A percentile compares a stretch with the other conserved stretches of the same genome.
These are phyloP conservation scores for Grammomys dolichurus DNA, from an alignment of 2,113 vertebrate species.

Conservation along the genomic window DNA sequence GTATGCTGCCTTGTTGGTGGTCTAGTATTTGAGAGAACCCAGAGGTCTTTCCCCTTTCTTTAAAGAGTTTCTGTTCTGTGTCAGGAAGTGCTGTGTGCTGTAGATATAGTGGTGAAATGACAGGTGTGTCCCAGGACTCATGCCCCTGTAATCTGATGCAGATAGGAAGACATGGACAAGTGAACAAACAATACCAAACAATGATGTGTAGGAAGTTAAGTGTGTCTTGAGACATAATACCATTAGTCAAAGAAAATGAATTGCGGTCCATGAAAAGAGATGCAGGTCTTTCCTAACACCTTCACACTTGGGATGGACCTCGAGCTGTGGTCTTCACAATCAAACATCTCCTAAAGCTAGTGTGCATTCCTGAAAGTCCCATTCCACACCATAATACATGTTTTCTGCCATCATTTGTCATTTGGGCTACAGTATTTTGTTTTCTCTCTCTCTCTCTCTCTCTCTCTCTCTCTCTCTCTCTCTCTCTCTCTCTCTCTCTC, in stretches of 20 bases:
- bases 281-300: neutral
- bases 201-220: neutral
- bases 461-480: no score
- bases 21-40: no score
- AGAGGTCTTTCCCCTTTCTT: neutral
- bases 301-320: neutral
- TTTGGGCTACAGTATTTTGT: neutral
- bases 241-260: neutral
- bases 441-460: no score
- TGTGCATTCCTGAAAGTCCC: neutral
- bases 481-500: fast-evolving
- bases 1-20: no score
- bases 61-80: neutral
- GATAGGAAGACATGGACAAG: neutral
- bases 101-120: neutral
- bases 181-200: neutral
- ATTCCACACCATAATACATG: neutral
- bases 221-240: neutral
- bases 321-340: no score
- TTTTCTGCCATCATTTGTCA: neutral
- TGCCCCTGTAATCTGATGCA: neutral
- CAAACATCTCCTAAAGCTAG: no score
- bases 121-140: neutral
- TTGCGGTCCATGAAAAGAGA: neutral
- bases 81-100: neutral